Base-by-base conservation (phyloP, 2,113 vertebrate genomes). In the Vidua macroura region DNA sequence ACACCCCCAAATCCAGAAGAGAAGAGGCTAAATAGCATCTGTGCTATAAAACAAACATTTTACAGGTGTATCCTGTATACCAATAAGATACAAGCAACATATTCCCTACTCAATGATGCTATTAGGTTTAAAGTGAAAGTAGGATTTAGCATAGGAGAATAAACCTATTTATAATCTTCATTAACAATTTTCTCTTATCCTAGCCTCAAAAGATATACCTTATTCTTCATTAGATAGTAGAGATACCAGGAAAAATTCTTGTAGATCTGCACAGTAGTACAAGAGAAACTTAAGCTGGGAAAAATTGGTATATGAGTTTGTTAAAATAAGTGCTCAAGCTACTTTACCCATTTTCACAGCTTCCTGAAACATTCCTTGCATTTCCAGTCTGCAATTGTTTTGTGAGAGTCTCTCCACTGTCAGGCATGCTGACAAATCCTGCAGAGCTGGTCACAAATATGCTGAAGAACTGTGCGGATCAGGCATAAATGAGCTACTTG, bases 311-410 rank as follows among this genome's bases (percentile, higher is more conserved):
- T 28, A 63, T 53, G 25, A 30, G 18, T 70, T 83, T n/a, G 59
- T 80, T 77, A 84, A 74, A 93, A 83, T 14, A 86, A 92, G 66
- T 53, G 83, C 15, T 74, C 15, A 35, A 85, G 58, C 24, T 90
- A 92, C 93, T 90, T 96, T 96, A 98, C 98, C 97, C 83, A 60
- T 90, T 83, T 69, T 55, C 81, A 41, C 9, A 27, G 83, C 56
- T 86, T 79, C 90, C 95, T 20, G 46, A 93, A 82, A 92, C 33
- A 62, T 79, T 87, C 78, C 30, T 66, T 80, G 68, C 10, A 30
- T 77, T 83, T 27, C 18, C 44, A n/a, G 74, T 92, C 51, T 56
- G 85, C 14, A 23, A 27, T n/a, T 72, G 74, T 51, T 92, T 86
- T 13, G 3, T 69, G 2, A 63, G 78, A 33, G 21, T 33, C 18